Evolutionary conservation across 2,888 invertebrate species (phyloP).

Genomic region (Cheilosia urbana): DNA sequence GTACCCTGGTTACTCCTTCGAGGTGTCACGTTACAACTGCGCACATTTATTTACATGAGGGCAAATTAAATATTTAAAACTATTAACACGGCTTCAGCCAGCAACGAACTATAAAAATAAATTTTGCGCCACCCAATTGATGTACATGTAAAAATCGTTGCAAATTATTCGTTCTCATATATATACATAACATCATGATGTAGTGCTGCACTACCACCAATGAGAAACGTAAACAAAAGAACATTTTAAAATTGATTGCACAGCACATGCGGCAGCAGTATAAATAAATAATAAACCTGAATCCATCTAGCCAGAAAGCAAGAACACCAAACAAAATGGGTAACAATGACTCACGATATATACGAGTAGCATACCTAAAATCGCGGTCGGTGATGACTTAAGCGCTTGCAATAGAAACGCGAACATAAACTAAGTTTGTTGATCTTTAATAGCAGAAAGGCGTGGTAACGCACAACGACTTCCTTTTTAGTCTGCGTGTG

Average conservation of each 20-base stretch:
- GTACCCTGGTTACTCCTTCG: not conserved
- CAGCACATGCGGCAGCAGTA: slow-evolving; percentile 1
- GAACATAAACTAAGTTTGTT: slow-evolving; percentile 19
- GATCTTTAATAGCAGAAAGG: slow-evolving; percentile 14
- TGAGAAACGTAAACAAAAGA: slow-evolving; percentile 3
- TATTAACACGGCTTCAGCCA: not conserved
- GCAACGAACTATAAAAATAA: not conserved
- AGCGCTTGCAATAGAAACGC: slow-evolving; percentile 5
- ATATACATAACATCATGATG: too few relatives aligned
- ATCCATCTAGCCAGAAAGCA: slow-evolving; percentile 5
- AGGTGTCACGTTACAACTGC: not conserved
- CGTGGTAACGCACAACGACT: slow-evolving; percentile 26
- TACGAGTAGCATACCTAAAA: not conserved
- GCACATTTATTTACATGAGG: not conserved
- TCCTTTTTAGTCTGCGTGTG: slow-evolving; percentile 3
- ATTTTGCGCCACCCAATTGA: not conserved
- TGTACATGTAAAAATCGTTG: not conserved
- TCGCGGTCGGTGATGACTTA: slow-evolving; percentile 24
- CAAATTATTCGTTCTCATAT: not conserved
- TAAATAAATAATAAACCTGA: slow-evolving; percentile 21
- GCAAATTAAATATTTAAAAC: not conserved
- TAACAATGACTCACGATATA: slow-evolving; percentile 23
- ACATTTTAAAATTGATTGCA: slow-evolving; percentile 14
- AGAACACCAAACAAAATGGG: slow-evolving; percentile 1
- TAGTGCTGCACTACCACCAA: not conserved